These are phyloP conservation scores for Leucoraja erinaceus DNA, from an alignment of 2,113 vertebrate genomes.

Conservation along the genomic window DNA sequence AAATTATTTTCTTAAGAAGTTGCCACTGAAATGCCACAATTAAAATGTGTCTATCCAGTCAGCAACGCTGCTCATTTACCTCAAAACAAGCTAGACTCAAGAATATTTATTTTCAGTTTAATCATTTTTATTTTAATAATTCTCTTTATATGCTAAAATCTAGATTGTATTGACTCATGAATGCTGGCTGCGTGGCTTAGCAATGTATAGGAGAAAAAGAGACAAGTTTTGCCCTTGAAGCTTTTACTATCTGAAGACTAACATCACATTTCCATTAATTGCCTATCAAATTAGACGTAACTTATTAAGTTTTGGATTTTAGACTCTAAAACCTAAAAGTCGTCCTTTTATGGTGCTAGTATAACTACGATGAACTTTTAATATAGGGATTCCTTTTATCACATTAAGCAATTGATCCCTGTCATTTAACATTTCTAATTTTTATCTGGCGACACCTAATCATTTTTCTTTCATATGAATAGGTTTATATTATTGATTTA, in stretches of 20 bases:
- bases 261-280: not conserved
- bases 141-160: not conserved
- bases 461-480: conserved; percentile 35
- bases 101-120: not conserved
- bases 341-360: not conserved
- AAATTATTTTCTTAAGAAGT: not conserved
- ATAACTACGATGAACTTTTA: not conserved
- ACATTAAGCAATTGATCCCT: conserved; percentile 12
- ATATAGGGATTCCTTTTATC: not conserved
- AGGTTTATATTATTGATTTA: conserved; percentile 51
- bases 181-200: no score
- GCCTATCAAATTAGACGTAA: not conserved
- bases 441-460: not conserved
- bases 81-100: not conserved
- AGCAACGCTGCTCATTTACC: not conserved
- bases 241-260: not conserved
- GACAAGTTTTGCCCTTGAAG: not conserved
- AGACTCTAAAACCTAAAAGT: not conserved
- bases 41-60: not conserved
- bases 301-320: not conserved
- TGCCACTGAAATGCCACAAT: not conserved
- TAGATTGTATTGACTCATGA: not conserved
- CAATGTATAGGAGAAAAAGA: not conserved
- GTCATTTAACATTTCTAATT: not conserved
- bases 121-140: not conserved